Percentiles rank a stretch among this genome's conserved stretches.
Evolutionary conservation across 1,140 invertebrate genomes (phyloP).

Genomic region (Araneus ventricosus): DNA sequence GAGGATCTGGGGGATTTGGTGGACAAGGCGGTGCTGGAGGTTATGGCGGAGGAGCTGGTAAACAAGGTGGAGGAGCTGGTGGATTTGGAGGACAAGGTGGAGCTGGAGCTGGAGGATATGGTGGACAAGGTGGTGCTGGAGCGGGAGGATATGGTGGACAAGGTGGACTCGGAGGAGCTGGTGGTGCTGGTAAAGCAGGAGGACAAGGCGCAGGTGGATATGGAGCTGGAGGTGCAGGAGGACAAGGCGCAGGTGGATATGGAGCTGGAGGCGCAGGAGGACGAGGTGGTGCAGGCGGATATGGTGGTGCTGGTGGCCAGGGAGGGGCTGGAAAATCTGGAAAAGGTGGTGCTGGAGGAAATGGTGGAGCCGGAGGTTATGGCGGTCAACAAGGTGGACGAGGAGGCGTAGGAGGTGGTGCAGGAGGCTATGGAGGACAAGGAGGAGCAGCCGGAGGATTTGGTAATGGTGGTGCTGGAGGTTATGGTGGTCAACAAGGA

Average conservation of each 20-base stretch:
- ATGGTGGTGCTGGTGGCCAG: neutral
- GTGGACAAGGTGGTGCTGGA: neutral
- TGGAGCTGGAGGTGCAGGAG: neutral
- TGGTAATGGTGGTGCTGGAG: neutral
- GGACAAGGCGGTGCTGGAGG: neutral
- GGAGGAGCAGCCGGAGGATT: neutral
- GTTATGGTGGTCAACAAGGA: slow-evolving; percentile 6
- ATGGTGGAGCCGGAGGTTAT: neutral
- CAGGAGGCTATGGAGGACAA: slow-evolving; percentile 1
- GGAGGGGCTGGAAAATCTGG: neutral
- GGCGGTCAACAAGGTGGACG: neutral
- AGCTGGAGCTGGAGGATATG: neutral
- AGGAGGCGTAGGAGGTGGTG: neutral
- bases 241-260: neutral
- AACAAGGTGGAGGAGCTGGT: neutral
- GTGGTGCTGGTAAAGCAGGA: neutral
- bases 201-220: neutral
- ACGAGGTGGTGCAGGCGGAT: neutral
- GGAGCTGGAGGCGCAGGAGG: neutral
- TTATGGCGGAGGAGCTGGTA: slow-evolving; percentile 18
- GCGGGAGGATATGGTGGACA: neutral
- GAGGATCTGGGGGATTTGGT: slow-evolving; percentile 25
- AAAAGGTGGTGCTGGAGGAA: neutral
- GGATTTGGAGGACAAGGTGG: slow-evolving; percentile 13
- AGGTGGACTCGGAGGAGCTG: neutral